Base-by-base conservation (phyloP, 2,797 vertebrate genomes). In the Taenioides sp. region DNA sequence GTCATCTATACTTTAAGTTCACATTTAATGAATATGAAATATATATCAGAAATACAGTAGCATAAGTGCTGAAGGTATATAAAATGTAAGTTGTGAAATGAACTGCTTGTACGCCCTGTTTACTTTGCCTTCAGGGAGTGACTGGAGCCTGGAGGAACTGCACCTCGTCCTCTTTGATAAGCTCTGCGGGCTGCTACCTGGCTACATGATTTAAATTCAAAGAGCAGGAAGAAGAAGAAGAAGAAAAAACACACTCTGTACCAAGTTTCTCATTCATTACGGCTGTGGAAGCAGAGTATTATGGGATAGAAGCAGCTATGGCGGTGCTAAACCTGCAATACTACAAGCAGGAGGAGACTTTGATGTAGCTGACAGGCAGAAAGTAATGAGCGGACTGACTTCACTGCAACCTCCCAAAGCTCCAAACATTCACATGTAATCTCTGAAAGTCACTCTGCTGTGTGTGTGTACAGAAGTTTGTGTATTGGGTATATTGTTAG, bases 351-450 rank as follows among this genome's bases (percentile, higher is more conserved):
- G 71, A 82, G 71, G 63, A 50, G 69, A 63, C 82, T 86, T 86
- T 86, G 75, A 85, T 84, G 69, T 73, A 43, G 71, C 1, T 82
- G 76, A 84, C 72, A 65, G 78, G 76, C 60, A 78, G 71, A 27
- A 67, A 74, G 81, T 89, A 88, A 91, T 86, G 76, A 90, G 81
- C 72, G 69, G 63, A 75, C 49, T 75, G 75, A 76, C 73, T 79
- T 80, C 65, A n/a, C 25, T 12, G 28, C 28, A 22, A 55, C 20
- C 50, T 25, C 67, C 52, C 52, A 25, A 17, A 40, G 40, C 66
- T 43, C 18, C 17, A 65, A 71, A 68, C 55, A 57, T 66, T 62
- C 67, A 54, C 76, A 40, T 79, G 28, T 70, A 78, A 80, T 71
- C 70, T 78, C 31, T 66, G 34, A 7, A 25, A 69, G 73, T 55